Conservation (phyloP, 1,140 invertebrate species). For the Oryzaephilus surinamensis region DNA sequence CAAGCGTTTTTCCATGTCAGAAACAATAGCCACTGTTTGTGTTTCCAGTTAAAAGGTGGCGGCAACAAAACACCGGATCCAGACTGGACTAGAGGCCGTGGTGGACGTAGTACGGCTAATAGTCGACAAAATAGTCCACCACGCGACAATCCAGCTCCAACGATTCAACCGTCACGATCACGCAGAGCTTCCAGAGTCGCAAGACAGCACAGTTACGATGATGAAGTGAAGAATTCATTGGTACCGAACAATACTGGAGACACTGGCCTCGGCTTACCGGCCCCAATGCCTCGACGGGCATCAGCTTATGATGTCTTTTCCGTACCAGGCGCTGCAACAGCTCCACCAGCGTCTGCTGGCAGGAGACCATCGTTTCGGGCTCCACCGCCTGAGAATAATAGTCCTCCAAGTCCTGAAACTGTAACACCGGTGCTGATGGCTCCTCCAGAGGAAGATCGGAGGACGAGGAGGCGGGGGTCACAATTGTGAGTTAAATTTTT, state of each 20-base stretch:
- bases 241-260: conserved; percentile 32
- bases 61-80: conserved; percentile 26
- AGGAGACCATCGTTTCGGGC: conserved; percentile 60
- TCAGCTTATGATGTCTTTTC: conserved; percentile 72
- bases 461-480: conserved; percentile 61
- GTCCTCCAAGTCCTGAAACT: conserved; percentile 42
- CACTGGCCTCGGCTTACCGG: conserved; percentile 48
- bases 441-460: conserved; percentile 55
- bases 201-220: conserved; percentile 70
- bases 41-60: conserved; percentile 32
- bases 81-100: conserved; percentile 30
- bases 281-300: conserved; percentile 57
- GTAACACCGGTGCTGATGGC: conserved; percentile 41
- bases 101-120: conserved; percentile 39
- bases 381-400: conserved; percentile 41
- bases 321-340: conserved; percentile 34
- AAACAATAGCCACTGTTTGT: neutral
- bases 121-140: conserved; percentile 41
- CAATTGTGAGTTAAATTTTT: conserved; percentile 55
- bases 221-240: conserved; percentile 49
- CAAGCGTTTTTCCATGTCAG: too few relatives aligned
- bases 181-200: conserved; percentile 58
- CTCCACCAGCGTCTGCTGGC: conserved; percentile 32
- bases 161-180: conserved; percentile 34
- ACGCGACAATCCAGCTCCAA: conserved; percentile 22